Conservation (phyloP, 1,140 invertebrate genomes). For the Catajapyx aquilonaris region DNA sequence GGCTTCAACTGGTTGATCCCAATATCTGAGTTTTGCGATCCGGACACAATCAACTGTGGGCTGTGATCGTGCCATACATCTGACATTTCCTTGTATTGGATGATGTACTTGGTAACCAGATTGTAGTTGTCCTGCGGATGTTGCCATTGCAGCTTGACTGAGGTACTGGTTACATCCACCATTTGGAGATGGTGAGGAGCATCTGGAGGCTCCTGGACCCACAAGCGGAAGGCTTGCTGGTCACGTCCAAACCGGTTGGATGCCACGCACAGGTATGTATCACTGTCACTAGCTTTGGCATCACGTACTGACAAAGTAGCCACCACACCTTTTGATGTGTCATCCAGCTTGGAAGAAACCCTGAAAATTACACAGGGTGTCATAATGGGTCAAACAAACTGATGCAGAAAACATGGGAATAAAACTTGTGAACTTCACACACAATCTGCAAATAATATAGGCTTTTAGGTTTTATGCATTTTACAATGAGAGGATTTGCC, state of each 20-base stretch:
- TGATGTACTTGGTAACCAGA: constrained; percentile 46
- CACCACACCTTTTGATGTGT: constrained; percentile 35
- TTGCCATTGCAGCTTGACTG: constrained; percentile 52
- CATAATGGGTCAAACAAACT: not conserved
- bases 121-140: constrained; percentile 21
- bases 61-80: no score
- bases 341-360: constrained; percentile 41
- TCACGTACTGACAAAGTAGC: not conserved
- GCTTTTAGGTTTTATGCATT: no score
- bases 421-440: no score
- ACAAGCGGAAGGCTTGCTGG: not conserved
- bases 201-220: constrained; percentile 36
- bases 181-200: constrained; percentile 43
- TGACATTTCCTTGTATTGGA: constrained; percentile 33
- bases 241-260: not conserved
- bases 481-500: no score
- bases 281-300: not conserved
- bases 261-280: not conserved
- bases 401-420: not conserved
- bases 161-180: constrained; percentile 41
- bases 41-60: no score
- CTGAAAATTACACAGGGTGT: constrained; percentile 18
- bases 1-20: constrained; percentile 50
- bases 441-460: no score
- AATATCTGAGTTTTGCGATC: no score